A percentile compares a stretch with the other conserved stretches of the same genome.
These are phyloP conservation scores for Ranitomeya imitator DNA, from an alignment of 2,113 vertebrate genomes.

Conservation along the genomic window DNA sequence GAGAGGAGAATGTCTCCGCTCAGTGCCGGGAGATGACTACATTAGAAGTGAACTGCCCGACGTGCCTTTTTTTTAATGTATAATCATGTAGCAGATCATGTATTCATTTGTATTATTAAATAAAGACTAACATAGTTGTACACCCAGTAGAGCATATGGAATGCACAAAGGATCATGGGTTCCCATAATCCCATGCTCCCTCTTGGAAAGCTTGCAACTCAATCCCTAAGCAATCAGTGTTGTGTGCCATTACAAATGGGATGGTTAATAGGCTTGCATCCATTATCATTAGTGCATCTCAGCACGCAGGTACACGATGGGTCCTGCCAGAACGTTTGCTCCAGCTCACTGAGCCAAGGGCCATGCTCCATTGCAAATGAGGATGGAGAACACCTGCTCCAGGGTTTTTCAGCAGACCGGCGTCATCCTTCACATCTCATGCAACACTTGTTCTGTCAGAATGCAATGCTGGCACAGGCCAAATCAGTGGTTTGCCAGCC, in stretches of 20 bases:
- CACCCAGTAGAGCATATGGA: constrained; percentile 61
- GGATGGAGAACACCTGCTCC: constrained; percentile 92
- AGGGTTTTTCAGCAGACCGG: constrained; percentile 84
- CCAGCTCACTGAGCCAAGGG: constrained; percentile 89
- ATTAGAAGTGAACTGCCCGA: constrained; percentile 42
- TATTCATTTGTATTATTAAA: constrained; percentile 67
- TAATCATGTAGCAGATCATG: constrained; percentile 61
- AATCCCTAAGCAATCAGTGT: constrained; percentile 78
- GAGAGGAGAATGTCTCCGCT: accelerated
- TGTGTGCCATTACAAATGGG: constrained; percentile 87
- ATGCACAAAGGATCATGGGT: constrained; percentile 66
- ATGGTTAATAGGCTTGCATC: constrained; percentile 90
- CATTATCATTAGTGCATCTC: constrained; percentile 94
- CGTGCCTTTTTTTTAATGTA: constrained; percentile 52
- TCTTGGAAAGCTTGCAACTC: constrained; percentile 80
- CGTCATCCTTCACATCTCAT: constrained; percentile 91
- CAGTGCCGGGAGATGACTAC: background rate
- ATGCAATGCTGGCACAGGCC: constrained; percentile 69
- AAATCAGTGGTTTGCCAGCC: constrained; percentile 70
- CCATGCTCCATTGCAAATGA: constrained; percentile 89
- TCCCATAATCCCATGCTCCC: constrained; percentile 66
- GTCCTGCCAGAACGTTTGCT: constrained; percentile 83
- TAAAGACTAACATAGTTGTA: constrained; percentile 58
- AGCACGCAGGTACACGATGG: constrained; percentile 85
- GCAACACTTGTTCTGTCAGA: constrained; percentile 87